Evolutionary conservation across 2,797 vertebrate genomes (phyloP).

Genomic region (Aeoliscus strigatus): DNA sequence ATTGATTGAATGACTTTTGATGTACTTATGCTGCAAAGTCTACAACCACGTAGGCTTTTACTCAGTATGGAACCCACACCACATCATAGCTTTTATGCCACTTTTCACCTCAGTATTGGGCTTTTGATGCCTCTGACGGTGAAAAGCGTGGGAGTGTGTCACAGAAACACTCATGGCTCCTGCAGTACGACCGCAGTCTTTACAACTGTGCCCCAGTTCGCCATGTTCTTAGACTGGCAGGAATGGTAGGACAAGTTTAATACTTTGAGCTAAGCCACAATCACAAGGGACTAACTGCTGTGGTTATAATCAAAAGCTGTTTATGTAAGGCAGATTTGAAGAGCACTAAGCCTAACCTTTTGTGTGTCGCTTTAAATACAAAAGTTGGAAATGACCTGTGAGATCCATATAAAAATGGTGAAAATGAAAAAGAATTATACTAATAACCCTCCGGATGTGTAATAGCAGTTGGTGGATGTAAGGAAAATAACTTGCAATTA

Average conservation of each 20-base stretch:
- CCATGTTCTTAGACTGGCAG: constrained; percentile 55
- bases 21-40: constrained; percentile 70
- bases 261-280: constrained; percentile 73
- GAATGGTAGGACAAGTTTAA: constrained; percentile 66
- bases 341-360: constrained; percentile 73
- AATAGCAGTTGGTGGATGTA: constrained; percentile 60
- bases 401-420: constrained; percentile 59
- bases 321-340: constrained; percentile 71
- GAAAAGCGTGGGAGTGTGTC: constrained; percentile 41
- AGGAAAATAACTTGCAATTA: constrained; percentile 56
- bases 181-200: constrained; percentile 38
- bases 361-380: constrained; percentile 64
- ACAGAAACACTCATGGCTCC: constrained; percentile 55
- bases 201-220: constrained; percentile 44
- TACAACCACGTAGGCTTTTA: constrained; percentile 44
- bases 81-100: constrained; percentile 31
- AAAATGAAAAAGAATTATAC: constrained; percentile 29
- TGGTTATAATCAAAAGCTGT: constrained; percentile 74
- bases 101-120: constrained; percentile 21
- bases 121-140: constrained; percentile 43
- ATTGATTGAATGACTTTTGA: constrained; percentile 49
- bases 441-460: constrained; percentile 65
- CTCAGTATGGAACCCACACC: constrained; percentile 42
- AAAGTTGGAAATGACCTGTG: constrained; percentile 62
- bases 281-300: constrained; percentile 68